These are phyloP conservation scores for Phrynocephalus versicolor DNA, from an alignment of 2,113 vertebrate genomes.

Conservation along the genomic window DNA sequence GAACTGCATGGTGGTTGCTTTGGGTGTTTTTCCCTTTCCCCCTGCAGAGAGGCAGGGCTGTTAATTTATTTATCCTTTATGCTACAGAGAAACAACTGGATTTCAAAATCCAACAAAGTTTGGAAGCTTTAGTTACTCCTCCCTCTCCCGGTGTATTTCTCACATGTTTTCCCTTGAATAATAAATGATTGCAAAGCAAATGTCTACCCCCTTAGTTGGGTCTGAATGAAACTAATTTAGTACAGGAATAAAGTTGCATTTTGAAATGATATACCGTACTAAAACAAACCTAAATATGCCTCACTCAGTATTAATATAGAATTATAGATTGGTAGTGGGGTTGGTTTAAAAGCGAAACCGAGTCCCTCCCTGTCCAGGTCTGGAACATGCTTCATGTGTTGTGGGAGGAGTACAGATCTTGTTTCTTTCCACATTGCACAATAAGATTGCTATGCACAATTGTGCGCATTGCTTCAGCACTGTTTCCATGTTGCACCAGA, in stretches of 20 bases:
- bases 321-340: no score
- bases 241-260: conserved; percentile 9
- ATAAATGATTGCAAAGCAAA: conserved; percentile 31
- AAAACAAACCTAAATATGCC: background rate
- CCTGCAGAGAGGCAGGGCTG: background rate
- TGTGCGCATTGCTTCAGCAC: background rate
- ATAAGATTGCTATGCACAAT: no score
- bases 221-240: background rate
- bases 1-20: background rate
- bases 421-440: background rate
- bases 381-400: background rate
- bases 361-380: background rate
- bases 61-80: background rate
- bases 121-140: background rate
- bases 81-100: background rate
- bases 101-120: background rate
- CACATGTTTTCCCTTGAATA: conserved; percentile 4
- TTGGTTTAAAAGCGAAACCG: background rate
- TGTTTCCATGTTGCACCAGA: background rate
- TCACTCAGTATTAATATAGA: background rate
- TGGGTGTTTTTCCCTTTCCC: background rate
- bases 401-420: background rate
- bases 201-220: background rate
- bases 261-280: conserved; percentile 11
- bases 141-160: background rate